Conservation (phyloP, 2,113 vertebrate species). For the Nicator chloris region DNA sequence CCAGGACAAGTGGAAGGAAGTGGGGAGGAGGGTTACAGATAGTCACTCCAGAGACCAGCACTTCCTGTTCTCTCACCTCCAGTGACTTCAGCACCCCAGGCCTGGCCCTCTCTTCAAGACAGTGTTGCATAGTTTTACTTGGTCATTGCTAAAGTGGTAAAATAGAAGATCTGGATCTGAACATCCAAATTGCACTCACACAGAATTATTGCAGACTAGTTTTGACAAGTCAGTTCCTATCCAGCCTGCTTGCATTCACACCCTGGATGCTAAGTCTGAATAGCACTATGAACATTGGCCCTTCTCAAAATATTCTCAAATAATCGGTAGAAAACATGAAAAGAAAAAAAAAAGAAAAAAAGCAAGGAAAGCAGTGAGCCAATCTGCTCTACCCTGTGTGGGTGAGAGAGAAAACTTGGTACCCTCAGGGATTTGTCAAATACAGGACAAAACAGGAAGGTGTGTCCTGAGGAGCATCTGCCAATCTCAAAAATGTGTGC, state of each 20-base stretch:
- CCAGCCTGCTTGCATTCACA: background rate
- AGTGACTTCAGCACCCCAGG: background rate
- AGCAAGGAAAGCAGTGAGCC: background rate
- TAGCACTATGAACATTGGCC: background rate
- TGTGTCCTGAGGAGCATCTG: background rate
- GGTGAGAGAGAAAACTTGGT: background rate
- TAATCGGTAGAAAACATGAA: background rate
- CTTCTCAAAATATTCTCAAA: background rate
- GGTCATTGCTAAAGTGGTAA: background rate
- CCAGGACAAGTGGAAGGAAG: background rate
- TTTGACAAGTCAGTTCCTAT: background rate
- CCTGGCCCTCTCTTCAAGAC: background rate
- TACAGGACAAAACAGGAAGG: background rate
- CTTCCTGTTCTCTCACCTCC: background rate
- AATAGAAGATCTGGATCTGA: background rate
- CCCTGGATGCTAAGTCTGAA: background rate
- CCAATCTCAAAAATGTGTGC: background rate
- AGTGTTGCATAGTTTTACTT: background rate
- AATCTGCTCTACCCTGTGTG: background rate
- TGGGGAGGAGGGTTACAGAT: background rate
- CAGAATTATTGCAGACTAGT: background rate
- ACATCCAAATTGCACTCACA: background rate
- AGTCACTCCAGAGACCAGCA: background rate
- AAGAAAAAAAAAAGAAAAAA: too few species aligned
- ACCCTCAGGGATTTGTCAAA: background rate